Evolutionary conservation across 2,888 invertebrate genomes (phyloP).

Genomic region (Agrotis puta): DNA sequence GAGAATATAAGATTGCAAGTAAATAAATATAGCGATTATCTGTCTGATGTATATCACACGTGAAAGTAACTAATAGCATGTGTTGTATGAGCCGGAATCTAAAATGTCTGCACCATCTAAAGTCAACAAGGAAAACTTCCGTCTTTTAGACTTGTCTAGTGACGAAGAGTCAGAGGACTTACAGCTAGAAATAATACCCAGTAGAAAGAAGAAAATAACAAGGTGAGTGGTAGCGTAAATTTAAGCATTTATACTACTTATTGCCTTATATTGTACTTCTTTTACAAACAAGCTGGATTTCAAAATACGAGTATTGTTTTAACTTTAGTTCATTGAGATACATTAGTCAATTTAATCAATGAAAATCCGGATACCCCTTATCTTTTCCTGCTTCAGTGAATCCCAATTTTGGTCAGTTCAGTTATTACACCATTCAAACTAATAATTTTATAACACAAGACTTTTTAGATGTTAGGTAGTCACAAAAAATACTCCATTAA

Average conservation of each 20-base stretch:
- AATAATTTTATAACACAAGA: background rate
- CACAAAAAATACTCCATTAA: background rate
- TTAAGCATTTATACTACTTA: background rate
- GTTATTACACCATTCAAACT: conserved; percentile 3
- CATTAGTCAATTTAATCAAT: background rate
- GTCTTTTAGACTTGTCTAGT: conserved; percentile 92
- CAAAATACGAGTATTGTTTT: background rate
- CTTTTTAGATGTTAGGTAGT: background rate
- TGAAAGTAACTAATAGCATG: conserved; percentile 76
- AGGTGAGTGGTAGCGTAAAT: conserved; percentile 78
- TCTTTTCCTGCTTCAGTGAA: background rate
- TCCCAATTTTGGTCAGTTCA: background rate
- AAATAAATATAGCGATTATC: conserved; percentile 56
- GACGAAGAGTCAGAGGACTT: conserved; percentile 92
- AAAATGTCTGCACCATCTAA: conserved; percentile 86
- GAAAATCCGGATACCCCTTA: background rate
- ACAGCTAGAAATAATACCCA: conserved; percentile 91
- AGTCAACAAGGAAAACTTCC: conserved; percentile 92
- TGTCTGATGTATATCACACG: conserved; percentile 47
- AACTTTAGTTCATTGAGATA: background rate
- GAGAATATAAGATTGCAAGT: conserved; percentile 45
- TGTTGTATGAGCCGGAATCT: conserved; percentile 69
- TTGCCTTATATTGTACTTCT: background rate
- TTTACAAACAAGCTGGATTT: background rate
- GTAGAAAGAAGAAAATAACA: conserved; percentile 90